Base-by-base conservation (phyloP, 2,888 invertebrate genomes). In the Andrena camellia region DNA sequence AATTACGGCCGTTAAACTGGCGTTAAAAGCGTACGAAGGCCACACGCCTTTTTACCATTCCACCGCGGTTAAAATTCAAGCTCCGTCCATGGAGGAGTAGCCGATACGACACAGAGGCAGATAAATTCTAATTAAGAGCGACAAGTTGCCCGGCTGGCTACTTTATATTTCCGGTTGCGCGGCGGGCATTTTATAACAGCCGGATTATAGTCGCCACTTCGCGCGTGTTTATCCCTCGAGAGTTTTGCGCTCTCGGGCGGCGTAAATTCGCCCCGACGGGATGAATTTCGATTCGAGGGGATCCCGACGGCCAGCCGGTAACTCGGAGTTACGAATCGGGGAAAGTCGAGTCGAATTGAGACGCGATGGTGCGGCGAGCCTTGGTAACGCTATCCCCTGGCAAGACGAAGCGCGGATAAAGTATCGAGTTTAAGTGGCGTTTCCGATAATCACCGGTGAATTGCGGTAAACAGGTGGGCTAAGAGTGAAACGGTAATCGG, bases 101-200 rank as follows among this genome's bases (percentile, higher is more conserved):
- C 64, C 75, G 81, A 82, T 75, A 62, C 82, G 81, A 69, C 74
- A 59, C 63, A 59, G 63, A 60, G 70, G 35, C 59, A 88, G 78
- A 88, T 88, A 88, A 88, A 88, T 88, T 86, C 80, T 83, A 88
- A 88, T 88, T 88, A 88, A 88, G 72, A 85, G 69, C 80, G 86
- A 88, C 88, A 85, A 81, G 81, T 68, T 71, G 57, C 71, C 59
- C 62, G 59, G 69, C 62, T 42, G 81, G 72, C 68, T 85, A 83
- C 74, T 88, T 88, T 86, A 88, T 88, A 88, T 88, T 88, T 88
- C 88, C 88, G 88, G 84, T 67, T 60, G 50, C 29, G 52, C 73
- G 31, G 48, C 35, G 35, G 72, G 57, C 62, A 63, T 81, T 85
- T 83, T 79, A 73, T 74, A 63, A 69, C 35, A 57, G 48, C 2